Evolutionary conservation across 2,113 vertebrate species (phyloP).

Genomic region (cattle (Bos taurus)): ARS-UCD2.0 NC_037346.1:2864501-2865000

Average conservation of each 20-base stretch:
- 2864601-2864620: no score
- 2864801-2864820: background rate
- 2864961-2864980: background rate
- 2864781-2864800: background rate
- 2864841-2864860: background rate
- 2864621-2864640: no score
- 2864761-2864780: background rate
- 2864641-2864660: no score
- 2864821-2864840: background rate
- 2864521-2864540: no score
- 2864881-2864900: rapidly evolving
- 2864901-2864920: background rate
- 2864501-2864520: no score
- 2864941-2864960: background rate
- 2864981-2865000: background rate
- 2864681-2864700: no score
- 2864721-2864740: no score
- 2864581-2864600: no score
- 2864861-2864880: background rate
- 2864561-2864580: no score
- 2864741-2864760: background rate
- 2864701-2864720: no score
- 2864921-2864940: background rate
- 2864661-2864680: no score
- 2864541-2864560: no score